These are phyloP conservation scores for Halcyon smyrnensis DNA, from an alignment of 2,797 vertebrate species.

Conservation along the genomic window DNA sequence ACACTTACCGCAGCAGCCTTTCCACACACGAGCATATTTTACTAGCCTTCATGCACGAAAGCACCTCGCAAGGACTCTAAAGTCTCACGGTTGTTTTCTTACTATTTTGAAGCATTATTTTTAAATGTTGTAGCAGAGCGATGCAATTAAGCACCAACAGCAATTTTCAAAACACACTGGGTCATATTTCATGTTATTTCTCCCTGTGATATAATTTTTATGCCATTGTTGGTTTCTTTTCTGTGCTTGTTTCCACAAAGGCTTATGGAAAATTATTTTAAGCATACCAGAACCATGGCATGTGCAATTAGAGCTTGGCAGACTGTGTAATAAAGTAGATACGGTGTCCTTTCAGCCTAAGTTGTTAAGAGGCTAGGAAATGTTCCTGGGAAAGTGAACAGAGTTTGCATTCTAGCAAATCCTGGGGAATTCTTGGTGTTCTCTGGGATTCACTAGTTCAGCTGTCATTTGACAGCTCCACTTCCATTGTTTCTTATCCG, in stretches of 20 bases:
- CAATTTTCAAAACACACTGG: neutral
- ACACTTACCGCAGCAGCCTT: neutral
- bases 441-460: slow-evolving; percentile 1
- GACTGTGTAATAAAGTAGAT: slow-evolving; percentile 15
- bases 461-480: neutral
- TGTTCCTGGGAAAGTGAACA: neutral
- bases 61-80: neutral
- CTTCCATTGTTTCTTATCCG: neutral
- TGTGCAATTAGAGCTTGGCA: slow-evolving; percentile 43
- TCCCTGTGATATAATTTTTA: neutral
- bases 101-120: neutral
- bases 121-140: neutral
- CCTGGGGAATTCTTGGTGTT: neutral
- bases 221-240: slow-evolving; percentile 11
- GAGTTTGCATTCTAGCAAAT: neutral
- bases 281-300: slow-evolving; percentile 17
- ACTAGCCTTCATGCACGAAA: neutral
- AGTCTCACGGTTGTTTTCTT: neutral
- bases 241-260: slow-evolving; percentile 4
- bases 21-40: neutral
- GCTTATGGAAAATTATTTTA: slow-evolving; percentile 43
- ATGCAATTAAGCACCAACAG: neutral
- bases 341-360: slow-evolving; percentile 21
- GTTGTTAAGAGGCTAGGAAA: slow-evolving; percentile 40
- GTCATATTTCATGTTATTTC: neutral